These are phyloP conservation scores for Hermetia illucens DNA, from an alignment of 1,140 invertebrate genomes.

Conservation along the genomic window DNA sequence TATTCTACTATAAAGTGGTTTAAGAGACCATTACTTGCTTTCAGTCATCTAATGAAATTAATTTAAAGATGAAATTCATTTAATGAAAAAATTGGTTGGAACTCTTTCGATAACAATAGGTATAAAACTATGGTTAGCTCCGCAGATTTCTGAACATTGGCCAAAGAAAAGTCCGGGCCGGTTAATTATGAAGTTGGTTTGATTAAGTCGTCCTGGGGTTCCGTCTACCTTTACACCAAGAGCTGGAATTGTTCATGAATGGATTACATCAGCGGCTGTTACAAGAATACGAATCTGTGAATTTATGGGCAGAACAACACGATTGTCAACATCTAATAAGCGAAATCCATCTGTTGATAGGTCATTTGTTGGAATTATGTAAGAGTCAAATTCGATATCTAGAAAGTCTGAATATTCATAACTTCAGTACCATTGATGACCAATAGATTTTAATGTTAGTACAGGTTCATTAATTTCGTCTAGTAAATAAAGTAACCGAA, in stretches of 20 bases:
- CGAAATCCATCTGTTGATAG: constrained; percentile 32
- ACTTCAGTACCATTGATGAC: constrained; percentile 53
- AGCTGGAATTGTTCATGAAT: constrained; percentile 47
- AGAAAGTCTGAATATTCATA: constrained; percentile 50
- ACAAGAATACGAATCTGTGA: constrained; percentile 41
- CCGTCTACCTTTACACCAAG: constrained; percentile 51
- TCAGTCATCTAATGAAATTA: constrained; percentile 44
- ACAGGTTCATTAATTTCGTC: constrained; percentile 39
- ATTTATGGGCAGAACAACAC: constrained; percentile 38
- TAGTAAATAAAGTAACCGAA: constrained; percentile 42
- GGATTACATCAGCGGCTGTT: constrained; percentile 48
- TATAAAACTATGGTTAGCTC: constrained; percentile 61
- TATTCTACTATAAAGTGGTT: constrained; percentile 33
- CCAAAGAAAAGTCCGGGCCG: constrained; percentile 46
- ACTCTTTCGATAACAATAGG: constrained; percentile 51
- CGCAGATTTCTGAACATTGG: constrained; percentile 70
- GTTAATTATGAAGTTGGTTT: constrained; percentile 39
- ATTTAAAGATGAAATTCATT: constrained; percentile 36
- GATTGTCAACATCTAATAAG: constrained; percentile 49
- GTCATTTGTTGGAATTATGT: constrained; percentile 37
- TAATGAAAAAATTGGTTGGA: constrained; percentile 36
- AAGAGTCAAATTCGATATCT: constrained; percentile 46
- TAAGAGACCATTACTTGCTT: constrained; percentile 43
- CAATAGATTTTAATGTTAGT: constrained; percentile 43
- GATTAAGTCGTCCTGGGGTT: constrained; percentile 49